Evolutionary conservation across 1,140 invertebrate genomes (phyloP), one percentile per base, ranked within the genome.

Genomic region (Semibalanus balanoides): DNA sequence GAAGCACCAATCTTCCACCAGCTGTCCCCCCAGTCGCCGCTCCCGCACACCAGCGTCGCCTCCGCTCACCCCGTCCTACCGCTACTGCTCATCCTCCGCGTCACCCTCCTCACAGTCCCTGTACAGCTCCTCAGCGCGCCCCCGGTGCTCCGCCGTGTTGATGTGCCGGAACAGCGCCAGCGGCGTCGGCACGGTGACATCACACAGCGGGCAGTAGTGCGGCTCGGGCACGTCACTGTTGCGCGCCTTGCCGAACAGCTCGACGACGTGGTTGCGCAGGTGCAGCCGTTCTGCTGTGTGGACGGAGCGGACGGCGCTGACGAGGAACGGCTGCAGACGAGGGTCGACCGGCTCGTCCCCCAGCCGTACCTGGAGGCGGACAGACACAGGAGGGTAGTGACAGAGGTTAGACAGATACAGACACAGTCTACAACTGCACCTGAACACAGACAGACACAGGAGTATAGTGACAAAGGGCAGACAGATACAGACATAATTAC

Each of bases 141-240:
- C 25, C 11, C 28, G n/a, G 70, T 72, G 70, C n/a, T 72, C 70
- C 28, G 3, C 70, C 19, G 3, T 11, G 70, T 72, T 72, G 70
- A 72, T 72, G 70, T 72, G 70, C 11, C 9, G 25, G 11, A 72
- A 27, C 70, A 72, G 28, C n/a, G 29, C 28, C 11, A 14, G 25
- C 70, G 70, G 70, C 3, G 70, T 29, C 3, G 70, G 28, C 28
- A 29, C 28, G 3, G 70, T 72, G 70, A 72, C 28, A 1, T 72
- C 70, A n/a, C 70, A 72, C 70, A 72, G 70, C 9, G 70, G 28
- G 19, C 70, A 72, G 70, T 72, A 29, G 70, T 30, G 70, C n/a
- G 70, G 70, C n/a, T 30, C 70, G 70, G 70, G 19, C 70, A 17
- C n/a, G n/a, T 72, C n/a, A 28, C 9, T 27, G 70, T 27, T 30